Evolutionary conservation across 1,140 invertebrate genomes (phyloP).

Genomic region (Procambarus virginalis): DNA sequence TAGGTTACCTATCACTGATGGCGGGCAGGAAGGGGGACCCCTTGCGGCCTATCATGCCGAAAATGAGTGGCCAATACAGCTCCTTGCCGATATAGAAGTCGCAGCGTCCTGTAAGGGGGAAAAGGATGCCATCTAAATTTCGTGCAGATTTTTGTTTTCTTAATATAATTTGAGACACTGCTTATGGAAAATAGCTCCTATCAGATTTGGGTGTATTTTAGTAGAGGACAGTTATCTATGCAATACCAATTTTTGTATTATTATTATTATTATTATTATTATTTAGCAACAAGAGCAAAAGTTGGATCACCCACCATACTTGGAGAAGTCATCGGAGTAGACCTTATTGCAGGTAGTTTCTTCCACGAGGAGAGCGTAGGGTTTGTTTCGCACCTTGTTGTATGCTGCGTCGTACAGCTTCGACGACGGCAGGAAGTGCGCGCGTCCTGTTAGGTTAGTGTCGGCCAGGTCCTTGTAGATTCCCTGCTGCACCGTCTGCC

Average conservation of each 20-base stretch:
- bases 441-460: conserved; percentile 12
- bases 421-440: conserved; percentile 59
- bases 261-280: no score
- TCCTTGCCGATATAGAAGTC: conserved; percentile 70
- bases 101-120: conserved; percentile 37
- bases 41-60: conserved; percentile 62
- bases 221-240: no score
- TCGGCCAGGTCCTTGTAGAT: conserved; percentile 62
- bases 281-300: no score
- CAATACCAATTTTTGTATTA: no score
- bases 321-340: conserved; percentile 67
- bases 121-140: no score
- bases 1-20: conserved; percentile 45
- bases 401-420: conserved; percentile 64
- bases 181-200: no score
- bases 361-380: conserved; percentile 65
- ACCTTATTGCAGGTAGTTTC: conserved; percentile 69
- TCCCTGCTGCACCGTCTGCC: conserved; percentile 63
- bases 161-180: no score
- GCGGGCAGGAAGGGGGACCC: conserved; percentile 52
- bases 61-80: conserved; percentile 66
- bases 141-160: no score
- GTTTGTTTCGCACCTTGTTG: conserved; percentile 28
- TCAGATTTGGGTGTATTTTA: no score
- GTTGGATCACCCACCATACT: conserved; percentile 31